phyloP scores from a whole-genome alignment of 92 coral and sea anemone genomes.

The Bergia puertoricense region DNA sequence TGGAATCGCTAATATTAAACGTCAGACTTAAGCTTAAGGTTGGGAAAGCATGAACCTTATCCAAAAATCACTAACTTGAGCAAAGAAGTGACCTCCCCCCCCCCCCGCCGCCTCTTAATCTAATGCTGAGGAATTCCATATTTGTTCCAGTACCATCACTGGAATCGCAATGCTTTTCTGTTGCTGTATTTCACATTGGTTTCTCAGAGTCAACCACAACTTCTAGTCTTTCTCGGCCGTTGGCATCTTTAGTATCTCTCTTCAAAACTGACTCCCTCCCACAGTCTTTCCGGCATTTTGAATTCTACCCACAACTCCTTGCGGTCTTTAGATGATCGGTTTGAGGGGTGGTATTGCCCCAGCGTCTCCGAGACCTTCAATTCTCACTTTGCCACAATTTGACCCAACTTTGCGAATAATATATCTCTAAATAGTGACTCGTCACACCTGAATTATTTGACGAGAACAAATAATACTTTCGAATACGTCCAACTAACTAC shows the following conservation, averaged over 20 bases:
- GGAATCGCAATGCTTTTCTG: background rate
- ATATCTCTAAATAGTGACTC: no score
- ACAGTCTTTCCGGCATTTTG: background rate
- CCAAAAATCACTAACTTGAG: background rate
- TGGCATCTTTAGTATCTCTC: background rate
- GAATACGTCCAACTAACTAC: no score
- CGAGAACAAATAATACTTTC: no score
- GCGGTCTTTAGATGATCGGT: background rate
- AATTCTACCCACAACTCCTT: background rate
- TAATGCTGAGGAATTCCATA: constrained; percentile 3
- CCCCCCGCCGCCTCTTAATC: background rate
- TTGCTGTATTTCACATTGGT: constrained; percentile 1
- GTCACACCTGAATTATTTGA: no score
- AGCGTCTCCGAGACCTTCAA: background rate
- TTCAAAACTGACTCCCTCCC: background rate
- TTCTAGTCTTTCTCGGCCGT: background rate
- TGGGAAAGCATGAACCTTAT: background rate
- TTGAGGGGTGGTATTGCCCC: constrained; percentile 3
- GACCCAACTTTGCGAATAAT: no score
- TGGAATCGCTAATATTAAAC: no score
- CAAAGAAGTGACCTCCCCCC: background rate
- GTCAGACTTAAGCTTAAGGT: no score
- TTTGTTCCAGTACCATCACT: background rate
- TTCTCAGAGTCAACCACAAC: constrained; percentile 5
- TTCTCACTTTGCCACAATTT: no score